A percentile compares a stretch with the other conserved stretches of the same genome.
Evolutionary conservation across 92 coral and sea anemone genomes (phyloP).

Genomic region (Paramuricea clavata): DNA sequence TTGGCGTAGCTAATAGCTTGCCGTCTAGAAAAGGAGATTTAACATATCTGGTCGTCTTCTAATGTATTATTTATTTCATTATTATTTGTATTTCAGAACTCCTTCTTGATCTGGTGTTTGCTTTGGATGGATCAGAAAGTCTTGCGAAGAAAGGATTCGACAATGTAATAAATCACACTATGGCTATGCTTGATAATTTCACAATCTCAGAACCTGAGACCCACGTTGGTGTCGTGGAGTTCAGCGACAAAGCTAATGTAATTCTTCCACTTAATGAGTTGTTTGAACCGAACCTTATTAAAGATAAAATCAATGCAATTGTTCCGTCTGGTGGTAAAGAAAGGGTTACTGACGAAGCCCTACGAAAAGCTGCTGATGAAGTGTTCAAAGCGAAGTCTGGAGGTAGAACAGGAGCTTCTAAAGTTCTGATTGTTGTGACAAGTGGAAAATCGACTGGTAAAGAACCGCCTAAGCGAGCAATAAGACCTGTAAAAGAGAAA

Average conservation of each 20-base stretch:
- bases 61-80: too few relatives aligned
- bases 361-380: slow-evolving; percentile 15
- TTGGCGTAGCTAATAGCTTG: neutral
- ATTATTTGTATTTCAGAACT: slow-evolving; percentile 69
- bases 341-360: slow-evolving; percentile 57
- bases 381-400: slow-evolving; percentile 45
- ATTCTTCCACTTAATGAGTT: slow-evolving; percentile 26
- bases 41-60: too few relatives aligned
- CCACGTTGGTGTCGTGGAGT: slow-evolving; percentile 59
- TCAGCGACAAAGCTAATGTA: slow-evolving; percentile 21
- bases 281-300: slow-evolving; percentile 57
- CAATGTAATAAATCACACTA: slow-evolving; percentile 70
- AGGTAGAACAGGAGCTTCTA: slow-evolving; percentile 58
- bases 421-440: slow-evolving; percentile 81
- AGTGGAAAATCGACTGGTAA: slow-evolving; percentile 75
- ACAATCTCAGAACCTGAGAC: slow-evolving; percentile 68
- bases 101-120: slow-evolving; percentile 86
- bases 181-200: slow-evolving; percentile 71
- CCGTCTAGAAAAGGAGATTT: too few relatives aligned
- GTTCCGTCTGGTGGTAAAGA: slow-evolving; percentile 69
- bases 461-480: slow-evolving; percentile 64
- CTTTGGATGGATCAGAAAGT: slow-evolving; percentile 67
- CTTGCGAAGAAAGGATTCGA: slow-evolving; percentile 72
- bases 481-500: slow-evolving; percentile 72
- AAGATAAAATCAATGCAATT: slow-evolving; percentile 47